Evolutionary conservation across 2,888 invertebrate genomes (phyloP).

Genomic region (Chrysomela aeneicollis): DNA sequence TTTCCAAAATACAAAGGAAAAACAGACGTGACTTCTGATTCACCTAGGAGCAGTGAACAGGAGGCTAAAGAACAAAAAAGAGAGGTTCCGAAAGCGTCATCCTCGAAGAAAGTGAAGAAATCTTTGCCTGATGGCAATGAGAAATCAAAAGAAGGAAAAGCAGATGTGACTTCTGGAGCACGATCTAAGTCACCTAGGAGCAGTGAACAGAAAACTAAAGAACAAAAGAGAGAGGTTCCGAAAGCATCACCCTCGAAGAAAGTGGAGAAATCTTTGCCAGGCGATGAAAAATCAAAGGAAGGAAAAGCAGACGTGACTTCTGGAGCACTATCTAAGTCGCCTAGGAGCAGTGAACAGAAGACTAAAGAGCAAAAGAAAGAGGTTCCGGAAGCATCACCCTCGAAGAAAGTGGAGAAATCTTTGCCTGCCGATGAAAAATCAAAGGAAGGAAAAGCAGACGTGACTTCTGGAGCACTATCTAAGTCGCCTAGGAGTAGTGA

Average conservation of each 20-base stretch:
- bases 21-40: neutral
- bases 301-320: too few relatives aligned
- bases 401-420: neutral
- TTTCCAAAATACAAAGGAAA: neutral
- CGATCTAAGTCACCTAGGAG: neutral
- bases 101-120: neutral
- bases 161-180: too few relatives aligned
- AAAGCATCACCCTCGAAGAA: neutral
- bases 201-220: neutral
- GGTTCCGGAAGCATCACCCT: neutral
- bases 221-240: neutral
- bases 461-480: neutral
- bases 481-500: neutral
- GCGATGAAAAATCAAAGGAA: conserved; percentile 17
- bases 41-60: neutral
- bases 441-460: conserved; percentile 28
- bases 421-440: neutral
- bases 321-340: neutral
- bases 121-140: neutral
- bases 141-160: conserved; percentile 23
- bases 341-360: neutral
- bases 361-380: neutral
- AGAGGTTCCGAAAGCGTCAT: neutral
- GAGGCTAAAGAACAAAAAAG: neutral
- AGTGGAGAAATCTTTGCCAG: neutral